Evolutionary conservation across 2,113 vertebrate genomes (phyloP).

Genomic region (Phrynosoma platyrhinos): DNA sequence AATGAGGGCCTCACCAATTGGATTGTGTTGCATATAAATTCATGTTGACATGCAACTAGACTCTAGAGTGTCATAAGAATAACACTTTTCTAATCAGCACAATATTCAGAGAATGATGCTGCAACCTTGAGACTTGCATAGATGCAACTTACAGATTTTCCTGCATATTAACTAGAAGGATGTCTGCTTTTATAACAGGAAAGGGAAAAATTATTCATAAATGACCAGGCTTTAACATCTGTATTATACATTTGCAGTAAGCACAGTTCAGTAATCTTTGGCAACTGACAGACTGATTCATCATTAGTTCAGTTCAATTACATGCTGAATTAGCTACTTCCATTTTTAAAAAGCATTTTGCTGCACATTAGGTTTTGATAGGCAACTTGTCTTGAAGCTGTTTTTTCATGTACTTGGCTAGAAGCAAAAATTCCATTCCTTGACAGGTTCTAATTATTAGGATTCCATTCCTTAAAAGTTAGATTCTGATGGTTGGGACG

Average conservation of each 20-base stretch:
- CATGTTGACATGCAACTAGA: background rate
- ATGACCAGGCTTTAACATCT: constrained; percentile 48
- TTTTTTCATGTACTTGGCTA: background rate
- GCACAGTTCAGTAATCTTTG: constrained; percentile 26
- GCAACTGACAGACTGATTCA: constrained; percentile 22
- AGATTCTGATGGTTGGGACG: too few relatives aligned
- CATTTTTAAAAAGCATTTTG: background rate
- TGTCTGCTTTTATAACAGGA: constrained; percentile 41
- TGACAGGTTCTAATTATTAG: too few relatives aligned
- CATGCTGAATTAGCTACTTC: background rate
- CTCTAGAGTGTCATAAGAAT: background rate
- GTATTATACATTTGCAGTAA: constrained; percentile 42
- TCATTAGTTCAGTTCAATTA: background rate
- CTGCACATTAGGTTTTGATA: background rate
- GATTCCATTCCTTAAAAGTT: background rate
- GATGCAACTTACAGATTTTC: background rate
- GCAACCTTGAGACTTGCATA: background rate
- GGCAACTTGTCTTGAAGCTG: background rate
- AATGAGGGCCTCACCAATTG: background rate
- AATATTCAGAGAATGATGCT: background rate
- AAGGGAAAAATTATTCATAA: constrained; percentile 25
- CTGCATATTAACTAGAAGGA: constrained; percentile 2
- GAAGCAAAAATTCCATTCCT: background rate
- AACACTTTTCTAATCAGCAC: background rate
- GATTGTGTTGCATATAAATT: background rate